These are phyloP conservation scores for Sipha maydis DNA, from an alignment of 2,888 invertebrate genomes.

Conservation along the genomic window DNA sequence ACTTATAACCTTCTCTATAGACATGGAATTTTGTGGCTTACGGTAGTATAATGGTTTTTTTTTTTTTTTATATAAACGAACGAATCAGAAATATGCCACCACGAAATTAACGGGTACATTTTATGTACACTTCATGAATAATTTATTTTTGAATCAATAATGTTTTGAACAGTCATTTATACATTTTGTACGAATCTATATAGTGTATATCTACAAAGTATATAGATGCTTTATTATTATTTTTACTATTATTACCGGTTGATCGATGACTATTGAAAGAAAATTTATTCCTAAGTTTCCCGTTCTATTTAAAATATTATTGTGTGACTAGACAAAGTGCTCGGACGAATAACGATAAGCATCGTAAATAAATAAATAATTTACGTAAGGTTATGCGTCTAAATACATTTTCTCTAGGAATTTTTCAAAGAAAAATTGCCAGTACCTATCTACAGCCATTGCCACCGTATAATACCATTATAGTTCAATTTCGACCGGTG, in stretches of 20 bases:
- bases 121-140: constrained; percentile 52
- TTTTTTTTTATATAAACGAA: constrained; percentile 2
- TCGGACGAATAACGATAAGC: not conserved
- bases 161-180: constrained; percentile 36
- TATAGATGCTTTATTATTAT: constrained; percentile 5
- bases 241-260: constrained; percentile 15
- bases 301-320: constrained; percentile 35
- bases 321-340: constrained; percentile 36
- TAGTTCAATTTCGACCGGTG: not conserved
- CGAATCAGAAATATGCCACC: constrained; percentile 42
- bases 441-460: not conserved
- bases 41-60: constrained; percentile 24
- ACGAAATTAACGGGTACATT: constrained; percentile 49
- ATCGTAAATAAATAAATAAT: constrained; percentile 33
- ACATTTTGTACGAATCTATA: constrained; percentile 14
- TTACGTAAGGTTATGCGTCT: constrained; percentile 18
- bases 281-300: constrained; percentile 39
- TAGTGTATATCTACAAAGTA: too few relatives aligned
- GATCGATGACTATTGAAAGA: constrained; percentile 44
- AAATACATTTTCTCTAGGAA: constrained; percentile 8
- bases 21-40: constrained; percentile 41
- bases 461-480: not conserved
- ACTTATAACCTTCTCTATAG: not conserved
- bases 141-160: constrained; percentile 56
- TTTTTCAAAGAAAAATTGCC: not conserved